Evolutionary conservation across 1,140 invertebrate genomes (phyloP).

Genomic region (Drosophila rhopaloa): DNA sequence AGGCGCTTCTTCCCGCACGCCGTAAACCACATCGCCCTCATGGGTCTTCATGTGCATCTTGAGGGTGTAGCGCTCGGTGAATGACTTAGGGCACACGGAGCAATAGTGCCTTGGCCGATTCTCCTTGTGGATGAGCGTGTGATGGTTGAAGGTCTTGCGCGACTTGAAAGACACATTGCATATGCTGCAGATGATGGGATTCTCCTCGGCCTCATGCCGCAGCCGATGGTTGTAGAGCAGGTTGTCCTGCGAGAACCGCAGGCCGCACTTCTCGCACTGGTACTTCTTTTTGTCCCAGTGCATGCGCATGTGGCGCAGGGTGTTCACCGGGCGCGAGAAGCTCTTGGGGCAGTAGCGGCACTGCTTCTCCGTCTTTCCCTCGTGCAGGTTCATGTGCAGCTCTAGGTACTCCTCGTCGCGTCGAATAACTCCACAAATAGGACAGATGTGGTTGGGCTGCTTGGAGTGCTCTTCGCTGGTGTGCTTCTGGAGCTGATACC

Average conservation of each 20-base stretch:
- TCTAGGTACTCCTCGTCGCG: constrained; percentile 79
- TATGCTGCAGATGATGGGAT: constrained; percentile 78
- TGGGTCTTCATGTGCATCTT: constrained; percentile 83
- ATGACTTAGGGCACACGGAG: constrained; percentile 73
- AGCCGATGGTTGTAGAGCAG: constrained; percentile 76
- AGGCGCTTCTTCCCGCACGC: constrained; percentile 59
- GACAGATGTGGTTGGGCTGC: constrained; percentile 58
- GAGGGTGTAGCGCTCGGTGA: constrained; percentile 80
- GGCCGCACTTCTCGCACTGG: constrained; percentile 80
- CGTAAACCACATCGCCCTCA: constrained; percentile 67
- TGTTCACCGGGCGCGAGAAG: constrained; percentile 75
- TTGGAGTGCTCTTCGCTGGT: constrained; percentile 70
- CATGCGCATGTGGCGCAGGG: constrained; percentile 79
- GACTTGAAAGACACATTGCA: constrained; percentile 81
- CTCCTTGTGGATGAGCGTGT: constrained; percentile 78
- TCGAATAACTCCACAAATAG: constrained; percentile 69
- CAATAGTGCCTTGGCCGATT: constrained; percentile 76
- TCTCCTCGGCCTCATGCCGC: constrained; percentile 79
- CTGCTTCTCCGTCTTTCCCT: constrained; percentile 79
- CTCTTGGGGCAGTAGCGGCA: constrained; percentile 78
- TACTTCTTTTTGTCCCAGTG: constrained; percentile 83
- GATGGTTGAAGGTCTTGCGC: constrained; percentile 79
- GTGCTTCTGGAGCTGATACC: constrained; percentile 72
- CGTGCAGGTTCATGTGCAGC: constrained; percentile 81
- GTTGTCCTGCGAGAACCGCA: constrained; percentile 76